Evolutionary conservation across 2,888 invertebrate species (phyloP).

Genomic region (Tenthredo livida): DNA sequence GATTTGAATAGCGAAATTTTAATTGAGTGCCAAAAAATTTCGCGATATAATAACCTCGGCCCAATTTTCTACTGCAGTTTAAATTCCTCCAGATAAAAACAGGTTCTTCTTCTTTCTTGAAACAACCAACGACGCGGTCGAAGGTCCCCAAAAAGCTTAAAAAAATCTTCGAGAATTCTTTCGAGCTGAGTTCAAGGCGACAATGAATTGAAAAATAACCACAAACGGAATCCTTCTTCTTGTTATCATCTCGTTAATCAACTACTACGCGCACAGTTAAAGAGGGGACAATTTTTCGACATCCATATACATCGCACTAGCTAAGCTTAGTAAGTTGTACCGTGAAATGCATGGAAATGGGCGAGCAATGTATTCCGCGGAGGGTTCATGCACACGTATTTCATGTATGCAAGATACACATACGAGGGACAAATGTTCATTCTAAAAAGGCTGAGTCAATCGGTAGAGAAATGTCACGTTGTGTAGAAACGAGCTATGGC

Average conservation of each 20-base stretch:
- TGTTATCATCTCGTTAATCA: background rate
- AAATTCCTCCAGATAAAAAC: no score
- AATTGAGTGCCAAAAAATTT: no score
- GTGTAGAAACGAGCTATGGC: conserved; percentile 13
- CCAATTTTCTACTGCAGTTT: no score
- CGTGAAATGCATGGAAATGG: conserved; percentile 16
- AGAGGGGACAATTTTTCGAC: background rate
- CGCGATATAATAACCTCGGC: no score
- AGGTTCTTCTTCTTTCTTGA: no score
- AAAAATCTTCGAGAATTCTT: background rate
- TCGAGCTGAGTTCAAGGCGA: background rate
- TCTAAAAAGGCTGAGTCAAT: conserved; percentile 40
- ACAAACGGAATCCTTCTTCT: background rate
- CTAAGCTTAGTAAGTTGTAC: background rate
- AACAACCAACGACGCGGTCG: no score
- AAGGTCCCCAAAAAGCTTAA: background rate
- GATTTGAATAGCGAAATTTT: background rate
- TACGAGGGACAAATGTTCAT: background rate
- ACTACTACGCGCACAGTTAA: background rate
- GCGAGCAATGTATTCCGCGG: background rate
- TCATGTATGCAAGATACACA: background rate
- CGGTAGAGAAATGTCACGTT: background rate
- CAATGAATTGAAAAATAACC: background rate
- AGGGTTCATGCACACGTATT: background rate
- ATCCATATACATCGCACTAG: background rate